Evolutionary conservation across 2,113 vertebrate genomes (phyloP).

Genomic region (Oncorhynchus tshawytscha): DNA sequence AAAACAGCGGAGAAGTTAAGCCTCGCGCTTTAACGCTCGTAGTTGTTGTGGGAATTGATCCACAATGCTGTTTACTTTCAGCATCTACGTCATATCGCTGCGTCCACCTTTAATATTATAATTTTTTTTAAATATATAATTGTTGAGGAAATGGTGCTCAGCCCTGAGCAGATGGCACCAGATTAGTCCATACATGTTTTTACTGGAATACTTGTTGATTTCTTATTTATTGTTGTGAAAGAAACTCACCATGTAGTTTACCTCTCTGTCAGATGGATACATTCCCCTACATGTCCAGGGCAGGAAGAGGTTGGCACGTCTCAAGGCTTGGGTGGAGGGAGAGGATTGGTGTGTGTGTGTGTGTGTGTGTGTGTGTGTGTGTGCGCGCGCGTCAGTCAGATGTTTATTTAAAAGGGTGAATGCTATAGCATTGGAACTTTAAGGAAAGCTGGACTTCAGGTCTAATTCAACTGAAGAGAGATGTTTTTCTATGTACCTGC

Average conservation of each 20-base stretch:
- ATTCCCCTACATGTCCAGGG: constrained; percentile 19
- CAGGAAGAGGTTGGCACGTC: constrained; percentile 32
- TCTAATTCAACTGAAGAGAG: constrained; percentile 20
- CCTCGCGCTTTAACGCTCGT: no score
- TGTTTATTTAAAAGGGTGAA: constrained; percentile 42
- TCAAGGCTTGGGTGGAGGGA: not conserved
- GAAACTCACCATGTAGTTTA: constrained; percentile 47
- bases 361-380: no score
- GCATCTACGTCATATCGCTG: no score
- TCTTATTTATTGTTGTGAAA: constrained; percentile 38
- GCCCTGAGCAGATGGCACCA: constrained; percentile 48
- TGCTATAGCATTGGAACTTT: not conserved
- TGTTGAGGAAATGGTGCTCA: constrained; percentile 35
- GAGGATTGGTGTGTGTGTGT: no score
- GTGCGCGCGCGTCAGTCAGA: constrained; percentile 18
- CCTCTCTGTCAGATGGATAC: constrained; percentile 43
- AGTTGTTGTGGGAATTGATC: no score
- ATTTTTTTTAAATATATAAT: constrained; percentile 22
- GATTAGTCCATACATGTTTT: constrained; percentile 33
- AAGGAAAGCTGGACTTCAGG: not conserved
- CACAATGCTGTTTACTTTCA: no score
- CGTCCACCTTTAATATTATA: not conserved
- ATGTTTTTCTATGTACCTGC: constrained; percentile 15
- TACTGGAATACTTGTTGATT: constrained; percentile 20
- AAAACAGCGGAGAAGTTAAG: no score